These are phyloP conservation scores for Crocuta crocuta DNA, from an alignment of 2,113 vertebrate genomes.

Conservation along the genomic window DNA sequence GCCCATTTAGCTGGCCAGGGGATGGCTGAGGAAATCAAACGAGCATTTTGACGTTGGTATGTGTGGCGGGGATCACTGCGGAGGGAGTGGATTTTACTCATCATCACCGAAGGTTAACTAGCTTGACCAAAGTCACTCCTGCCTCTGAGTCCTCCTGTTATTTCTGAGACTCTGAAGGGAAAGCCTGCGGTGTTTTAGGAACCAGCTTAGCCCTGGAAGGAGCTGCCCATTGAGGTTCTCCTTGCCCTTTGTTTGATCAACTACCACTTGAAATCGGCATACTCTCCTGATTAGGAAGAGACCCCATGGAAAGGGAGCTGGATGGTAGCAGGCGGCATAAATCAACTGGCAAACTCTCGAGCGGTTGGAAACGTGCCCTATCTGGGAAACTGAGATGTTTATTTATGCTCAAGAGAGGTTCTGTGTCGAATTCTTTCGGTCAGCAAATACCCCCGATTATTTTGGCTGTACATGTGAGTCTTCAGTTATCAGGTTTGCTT, in stretches of 20 bases:
- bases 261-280: not conserved
- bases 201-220: not conserved
- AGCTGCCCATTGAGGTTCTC: not conserved
- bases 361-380: not conserved
- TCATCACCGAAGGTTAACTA: too few relatives aligned
- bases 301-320: not conserved
- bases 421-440: not conserved
- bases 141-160: not conserved
- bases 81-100: too few relatives aligned
- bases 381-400: not conserved
- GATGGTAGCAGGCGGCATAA: not conserved
- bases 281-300: not conserved
- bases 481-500: not conserved
- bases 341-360: not conserved
- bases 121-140: too few relatives aligned
- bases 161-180: not conserved
- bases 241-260: not conserved
- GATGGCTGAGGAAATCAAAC: not conserved
- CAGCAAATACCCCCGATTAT: not conserved
- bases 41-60: not conserved
- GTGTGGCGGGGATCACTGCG: not conserved
- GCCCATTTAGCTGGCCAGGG: not conserved
- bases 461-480: not conserved
- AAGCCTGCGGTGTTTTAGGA: not conserved
- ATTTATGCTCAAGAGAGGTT: constrained; percentile 10